Evolutionary conservation across 1,140 invertebrate genomes (phyloP).

Genomic region (Lasaia peninsularis): DNA sequence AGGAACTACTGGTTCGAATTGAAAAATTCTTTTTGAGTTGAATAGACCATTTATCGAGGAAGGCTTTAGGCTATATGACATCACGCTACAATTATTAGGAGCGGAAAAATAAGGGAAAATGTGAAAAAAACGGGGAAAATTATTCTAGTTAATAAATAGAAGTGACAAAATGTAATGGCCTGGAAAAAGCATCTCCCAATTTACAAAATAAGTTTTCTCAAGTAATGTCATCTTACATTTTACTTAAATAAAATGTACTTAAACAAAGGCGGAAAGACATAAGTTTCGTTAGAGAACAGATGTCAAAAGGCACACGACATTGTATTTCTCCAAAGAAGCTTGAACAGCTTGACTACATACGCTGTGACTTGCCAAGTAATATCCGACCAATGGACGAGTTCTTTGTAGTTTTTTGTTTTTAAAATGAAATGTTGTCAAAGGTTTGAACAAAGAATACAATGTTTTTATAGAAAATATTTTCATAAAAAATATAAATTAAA

Average conservation of each 20-base stretch:
- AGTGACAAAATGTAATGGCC: background rate
- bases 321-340: constrained; percentile 26
- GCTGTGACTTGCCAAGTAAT: constrained; percentile 30
- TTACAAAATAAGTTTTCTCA: background rate
- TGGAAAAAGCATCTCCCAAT: background rate
- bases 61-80: too few relatives aligned
- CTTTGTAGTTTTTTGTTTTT: constrained; percentile 20
- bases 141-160: background rate
- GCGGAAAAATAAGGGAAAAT: too few relatives aligned
- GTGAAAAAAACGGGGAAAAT: too few relatives aligned
- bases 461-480: background rate
- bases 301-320: constrained; percentile 34
- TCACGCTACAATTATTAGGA: too few relatives aligned
- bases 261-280: constrained; percentile 12
- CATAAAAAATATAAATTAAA: too few relatives aligned
- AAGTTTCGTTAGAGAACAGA: constrained; percentile 29
- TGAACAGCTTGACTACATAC: constrained; percentile 25
- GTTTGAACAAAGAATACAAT: background rate
- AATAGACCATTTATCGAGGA: too few relatives aligned
- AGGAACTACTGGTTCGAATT: too few relatives aligned
- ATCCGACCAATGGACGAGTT: constrained; percentile 27
- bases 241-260: background rate
- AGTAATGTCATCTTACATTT: background rate
- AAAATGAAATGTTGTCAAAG: constrained; percentile 1
- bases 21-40: too few relatives aligned